Conservation (phyloP, 2,888 invertebrate species). For the Nysson spinosus region DNA sequence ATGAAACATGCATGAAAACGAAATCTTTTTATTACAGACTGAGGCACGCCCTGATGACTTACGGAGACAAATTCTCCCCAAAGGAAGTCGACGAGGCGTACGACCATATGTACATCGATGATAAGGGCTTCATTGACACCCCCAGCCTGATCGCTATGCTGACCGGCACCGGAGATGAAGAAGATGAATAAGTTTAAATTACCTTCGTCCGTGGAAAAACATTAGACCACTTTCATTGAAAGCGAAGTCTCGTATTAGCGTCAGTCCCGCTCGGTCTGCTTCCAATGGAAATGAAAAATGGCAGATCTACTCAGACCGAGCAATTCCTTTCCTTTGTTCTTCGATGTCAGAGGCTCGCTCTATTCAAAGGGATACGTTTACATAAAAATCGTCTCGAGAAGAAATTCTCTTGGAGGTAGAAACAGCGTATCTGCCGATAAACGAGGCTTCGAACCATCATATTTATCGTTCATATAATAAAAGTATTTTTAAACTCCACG, state of each 20-base stretch:
- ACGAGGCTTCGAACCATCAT: conserved; percentile 61
- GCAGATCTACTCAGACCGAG: conserved; percentile 8
- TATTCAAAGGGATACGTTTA: conserved; percentile 11
- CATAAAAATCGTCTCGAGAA: too few relatives aligned
- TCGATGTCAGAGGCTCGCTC: conserved; percentile 6
- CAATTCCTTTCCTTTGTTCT: conserved; percentile 29
- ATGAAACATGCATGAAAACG: too few relatives aligned
- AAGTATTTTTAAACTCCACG: conserved; percentile 64
- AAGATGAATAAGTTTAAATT: conserved; percentile 80
- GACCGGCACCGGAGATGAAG: conserved; percentile 91
- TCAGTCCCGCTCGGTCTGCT: conserved; percentile 55
- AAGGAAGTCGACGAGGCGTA: conserved; percentile 95
- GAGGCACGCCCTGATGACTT: conserved; percentile 94
- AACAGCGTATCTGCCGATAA: conserved; percentile 57
- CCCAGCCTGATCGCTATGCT: conserved; percentile 91
- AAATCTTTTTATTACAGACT: conserved; percentile 79
- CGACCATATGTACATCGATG: conserved; percentile 95
- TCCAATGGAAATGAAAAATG: conserved; percentile 15
- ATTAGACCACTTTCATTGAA: conserved; percentile 54
- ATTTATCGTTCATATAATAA: conserved; percentile 73
- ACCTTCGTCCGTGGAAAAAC: conserved; percentile 42
- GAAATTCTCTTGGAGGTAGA: conserved; percentile 45
- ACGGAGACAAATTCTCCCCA: conserved; percentile 94
- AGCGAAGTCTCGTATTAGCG: conserved; percentile 60
- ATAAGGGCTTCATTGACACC: conserved; percentile 93